Percentiles rank a stretch among this genome's conserved stretches.
These are phyloP conservation scores for Isoperla grammatica DNA, from an alignment of 2,888 invertebrate genomes.

Conservation along the genomic window DNA sequence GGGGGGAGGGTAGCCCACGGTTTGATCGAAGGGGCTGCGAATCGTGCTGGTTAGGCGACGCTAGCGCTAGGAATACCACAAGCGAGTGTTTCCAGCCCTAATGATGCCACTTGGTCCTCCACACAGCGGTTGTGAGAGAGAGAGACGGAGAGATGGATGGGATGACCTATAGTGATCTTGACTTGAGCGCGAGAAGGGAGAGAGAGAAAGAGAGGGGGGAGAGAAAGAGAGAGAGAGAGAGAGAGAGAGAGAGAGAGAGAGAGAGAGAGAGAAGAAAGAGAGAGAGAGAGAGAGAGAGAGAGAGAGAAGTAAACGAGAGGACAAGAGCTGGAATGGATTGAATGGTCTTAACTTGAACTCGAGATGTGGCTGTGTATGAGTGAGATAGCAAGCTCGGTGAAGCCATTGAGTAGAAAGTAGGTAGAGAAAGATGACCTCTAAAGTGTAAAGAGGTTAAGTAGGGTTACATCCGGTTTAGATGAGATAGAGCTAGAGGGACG, in stretches of 20 bases:
- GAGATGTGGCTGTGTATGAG: too few species aligned
- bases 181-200: neutral
- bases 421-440: too few species aligned
- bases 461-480: conserved; percentile 5
- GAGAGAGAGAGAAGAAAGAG: neutral
- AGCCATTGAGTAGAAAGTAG: too few species aligned
- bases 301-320: neutral
- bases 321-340: too few species aligned
- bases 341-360: too few species aligned
- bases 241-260: neutral
- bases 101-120: conserved; percentile 11
- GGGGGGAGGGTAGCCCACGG: conserved; percentile 5
- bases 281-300: conserved; percentile 8
- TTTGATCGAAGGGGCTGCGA: conserved; percentile 6
- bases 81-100: conserved; percentile 1
- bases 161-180: neutral
- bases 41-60: neutral
- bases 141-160: neutral
- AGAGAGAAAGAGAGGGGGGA: neutral
- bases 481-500: too few species aligned
- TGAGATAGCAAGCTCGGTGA: too few species aligned
- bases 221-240: neutral
- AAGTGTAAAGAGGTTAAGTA: neutral
- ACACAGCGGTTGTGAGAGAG: neutral
- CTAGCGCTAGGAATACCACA: neutral